These are phyloP conservation scores for Rhabdophis nuchalis DNA, from an alignment of 2,797 vertebrate genomes.

Conservation along the genomic window DNA sequence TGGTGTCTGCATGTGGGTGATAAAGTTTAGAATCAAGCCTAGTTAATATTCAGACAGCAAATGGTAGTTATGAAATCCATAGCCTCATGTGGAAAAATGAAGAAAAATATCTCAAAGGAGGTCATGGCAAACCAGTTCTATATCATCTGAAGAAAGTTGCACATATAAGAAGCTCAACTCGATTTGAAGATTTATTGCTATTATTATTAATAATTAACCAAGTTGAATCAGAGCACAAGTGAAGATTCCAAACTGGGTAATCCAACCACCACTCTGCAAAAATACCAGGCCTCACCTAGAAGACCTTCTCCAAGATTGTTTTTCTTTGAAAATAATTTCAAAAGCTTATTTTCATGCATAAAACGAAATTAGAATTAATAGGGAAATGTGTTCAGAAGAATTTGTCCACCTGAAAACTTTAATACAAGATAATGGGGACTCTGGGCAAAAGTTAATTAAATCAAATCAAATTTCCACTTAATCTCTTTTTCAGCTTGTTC, in stretches of 20 bases:
- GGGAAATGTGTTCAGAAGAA: neutral
- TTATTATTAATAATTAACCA: neutral
- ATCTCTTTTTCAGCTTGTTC: conserved; percentile 7
- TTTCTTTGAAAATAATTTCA: neutral
- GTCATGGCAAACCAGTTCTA: neutral
- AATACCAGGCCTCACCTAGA: neutral
- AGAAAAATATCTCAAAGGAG: neutral
- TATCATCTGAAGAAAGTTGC: neutral
- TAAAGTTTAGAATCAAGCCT: neutral
- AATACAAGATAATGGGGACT: neutral
- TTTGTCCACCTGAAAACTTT: neutral
- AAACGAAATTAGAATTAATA: neutral
- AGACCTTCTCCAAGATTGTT: neutral
- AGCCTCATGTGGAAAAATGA: neutral
- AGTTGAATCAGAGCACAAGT: neutral
- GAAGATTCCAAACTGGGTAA: neutral
- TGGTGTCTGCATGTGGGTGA: neutral
- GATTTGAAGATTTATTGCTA: neutral
- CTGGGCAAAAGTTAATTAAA: neutral
- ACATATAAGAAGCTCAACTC: neutral
- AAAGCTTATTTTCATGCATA: neutral
- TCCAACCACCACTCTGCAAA: neutral
- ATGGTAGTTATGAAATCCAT: neutral
- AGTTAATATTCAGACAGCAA: neutral
- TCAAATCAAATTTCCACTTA: neutral